phyloP scores from a whole-genome alignment of 1,140 invertebrate species.

The Rhopalosiphum maidis region DNA sequence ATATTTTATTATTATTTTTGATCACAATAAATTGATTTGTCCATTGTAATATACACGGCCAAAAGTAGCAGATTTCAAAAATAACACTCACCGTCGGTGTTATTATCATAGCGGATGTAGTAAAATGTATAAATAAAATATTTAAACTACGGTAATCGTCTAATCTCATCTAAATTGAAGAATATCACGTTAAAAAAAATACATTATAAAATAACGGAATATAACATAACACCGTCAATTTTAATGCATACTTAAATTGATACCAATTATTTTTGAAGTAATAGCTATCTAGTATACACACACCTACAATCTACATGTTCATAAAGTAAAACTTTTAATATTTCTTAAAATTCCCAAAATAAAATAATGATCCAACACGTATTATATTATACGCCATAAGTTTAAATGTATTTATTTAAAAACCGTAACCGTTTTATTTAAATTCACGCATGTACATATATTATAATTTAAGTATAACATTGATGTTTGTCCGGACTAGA shows the following conservation, averaged over 20 bases:
- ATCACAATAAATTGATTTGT: neutral
- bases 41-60: neutral
- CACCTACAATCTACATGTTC: neutral
- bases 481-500: neutral
- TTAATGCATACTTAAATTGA: neutral
- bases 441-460: neutral
- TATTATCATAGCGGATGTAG: neutral
- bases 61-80: neutral
- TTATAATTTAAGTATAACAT: neutral
- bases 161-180: neutral
- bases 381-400: neutral
- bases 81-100: neutral
- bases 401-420: neutral
- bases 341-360: neutral
- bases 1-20: neutral
- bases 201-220: constrained; percentile 9
- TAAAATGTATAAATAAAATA: neutral
- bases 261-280: neutral
- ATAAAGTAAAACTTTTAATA: neutral
- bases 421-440: neutral
- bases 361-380: neutral
- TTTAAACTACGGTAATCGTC: neutral
- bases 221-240: neutral
- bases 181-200: neutral
- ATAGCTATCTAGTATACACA: no score